Conservation (phyloP, 92 coral and sea anemone species). For the Umimayanthus kanabou region DNA sequence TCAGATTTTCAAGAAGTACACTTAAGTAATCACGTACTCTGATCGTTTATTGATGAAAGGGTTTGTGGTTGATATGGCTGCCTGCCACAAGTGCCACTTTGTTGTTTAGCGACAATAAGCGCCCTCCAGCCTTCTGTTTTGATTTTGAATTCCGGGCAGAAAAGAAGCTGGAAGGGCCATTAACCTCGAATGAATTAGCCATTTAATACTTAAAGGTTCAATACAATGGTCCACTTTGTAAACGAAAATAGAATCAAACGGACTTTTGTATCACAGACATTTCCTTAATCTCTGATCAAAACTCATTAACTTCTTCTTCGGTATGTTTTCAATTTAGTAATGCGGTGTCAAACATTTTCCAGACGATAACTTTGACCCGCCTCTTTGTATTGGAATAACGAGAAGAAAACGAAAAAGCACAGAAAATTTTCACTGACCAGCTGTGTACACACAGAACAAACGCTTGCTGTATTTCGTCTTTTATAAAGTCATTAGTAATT, state of each 20-base stretch:
- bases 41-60: constrained; percentile 1
- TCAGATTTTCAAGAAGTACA: not conserved
- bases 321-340: not conserved
- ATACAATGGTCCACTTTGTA: not conserved
- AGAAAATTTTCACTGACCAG: not conserved
- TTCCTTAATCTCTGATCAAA: not conserved
- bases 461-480: constrained; percentile 13
- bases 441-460: not conserved
- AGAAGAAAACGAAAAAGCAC: not conserved
- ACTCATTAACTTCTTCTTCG: not conserved
- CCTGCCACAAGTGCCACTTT: not conserved
- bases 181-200: not conserved
- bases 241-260: not conserved
- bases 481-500: constrained; percentile 3
- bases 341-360: not conserved
- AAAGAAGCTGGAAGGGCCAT: not conserved
- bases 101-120: not conserved
- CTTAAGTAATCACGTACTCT: not conserved
- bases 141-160: not conserved
- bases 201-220: not conserved
- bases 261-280: not conserved
- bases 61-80: not conserved
- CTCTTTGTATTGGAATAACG: not conserved
- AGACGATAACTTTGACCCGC: not conserved
- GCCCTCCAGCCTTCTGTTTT: not conserved